Evolutionary conservation across 1,140 invertebrate species (phyloP).

Genomic region (Drosophila orena): DNA sequence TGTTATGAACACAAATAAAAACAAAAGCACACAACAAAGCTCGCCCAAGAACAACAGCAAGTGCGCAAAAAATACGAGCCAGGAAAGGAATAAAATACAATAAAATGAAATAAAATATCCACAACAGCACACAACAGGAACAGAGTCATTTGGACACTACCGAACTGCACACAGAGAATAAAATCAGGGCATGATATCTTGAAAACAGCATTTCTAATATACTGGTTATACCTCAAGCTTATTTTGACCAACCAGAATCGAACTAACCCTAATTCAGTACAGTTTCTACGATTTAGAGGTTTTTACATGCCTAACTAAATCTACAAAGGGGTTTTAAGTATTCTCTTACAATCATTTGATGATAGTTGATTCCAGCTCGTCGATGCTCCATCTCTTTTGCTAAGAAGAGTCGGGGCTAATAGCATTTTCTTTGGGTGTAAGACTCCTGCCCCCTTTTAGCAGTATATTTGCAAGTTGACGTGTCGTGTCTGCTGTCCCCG

Average conservation of each 20-base stretch:
- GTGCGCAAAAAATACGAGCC: constrained; percentile 55
- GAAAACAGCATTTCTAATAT: too few relatives aligned
- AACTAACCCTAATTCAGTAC: too few relatives aligned
- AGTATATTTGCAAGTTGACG: constrained; percentile 80
- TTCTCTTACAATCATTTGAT: too few relatives aligned
- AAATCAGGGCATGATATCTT: background rate
- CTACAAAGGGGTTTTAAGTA: too few relatives aligned
- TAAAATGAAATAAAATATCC: constrained; percentile 81
- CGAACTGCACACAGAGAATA: constrained; percentile 1
- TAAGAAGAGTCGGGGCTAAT: background rate
- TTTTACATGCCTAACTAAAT: too few relatives aligned
- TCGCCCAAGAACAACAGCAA: constrained; percentile 69
- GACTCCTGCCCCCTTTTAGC: constrained; percentile 5
- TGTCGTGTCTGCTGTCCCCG: constrained; percentile 59
- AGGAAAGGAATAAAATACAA: constrained; percentile 75
- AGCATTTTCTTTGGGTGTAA: constrained; percentile 4
- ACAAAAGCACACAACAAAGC: constrained; percentile 70
- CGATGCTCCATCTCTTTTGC: too few relatives aligned
- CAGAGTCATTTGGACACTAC: constrained; percentile 51
- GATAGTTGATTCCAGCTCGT: too few relatives aligned
- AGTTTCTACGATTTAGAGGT: too few relatives aligned
- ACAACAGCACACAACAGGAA: constrained; percentile 43
- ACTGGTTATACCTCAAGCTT: too few relatives aligned
- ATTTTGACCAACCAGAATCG: too few relatives aligned
- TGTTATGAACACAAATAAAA: constrained; percentile 83